These are phyloP conservation scores for Cataglyphis albicans DNA, from an alignment of 2,888 invertebrate genomes.

Conservation along the genomic window DNA sequence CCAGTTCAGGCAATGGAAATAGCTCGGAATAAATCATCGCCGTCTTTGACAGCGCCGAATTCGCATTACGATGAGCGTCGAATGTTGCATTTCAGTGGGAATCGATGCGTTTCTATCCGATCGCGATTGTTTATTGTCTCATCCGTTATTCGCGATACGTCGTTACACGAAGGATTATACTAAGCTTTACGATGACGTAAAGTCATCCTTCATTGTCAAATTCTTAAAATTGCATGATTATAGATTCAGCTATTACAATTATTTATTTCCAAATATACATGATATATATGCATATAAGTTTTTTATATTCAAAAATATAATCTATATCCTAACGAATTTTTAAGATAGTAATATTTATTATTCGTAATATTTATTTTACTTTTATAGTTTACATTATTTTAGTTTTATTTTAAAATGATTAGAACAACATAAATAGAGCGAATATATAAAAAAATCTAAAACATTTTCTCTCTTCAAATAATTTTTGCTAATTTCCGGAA, in stretches of 20 bases:
- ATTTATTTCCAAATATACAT: not conserved
- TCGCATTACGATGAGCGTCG: constrained; percentile 42
- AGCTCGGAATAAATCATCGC: constrained; percentile 58
- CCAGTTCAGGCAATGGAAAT: constrained; percentile 43
- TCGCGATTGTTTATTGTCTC: constrained; percentile 27
- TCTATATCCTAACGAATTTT: not conserved
- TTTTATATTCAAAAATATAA: not conserved
- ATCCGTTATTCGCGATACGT: constrained; percentile 5
- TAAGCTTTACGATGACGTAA: not conserved
- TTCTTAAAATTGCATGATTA: not conserved
- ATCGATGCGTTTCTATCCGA: constrained; percentile 28
- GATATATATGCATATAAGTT: not conserved
- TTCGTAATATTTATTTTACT: not conserved
- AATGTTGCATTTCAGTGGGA: constrained; percentile 24
- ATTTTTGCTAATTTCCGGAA: not conserved
- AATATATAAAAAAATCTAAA: not conserved
- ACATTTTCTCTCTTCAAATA: not conserved
- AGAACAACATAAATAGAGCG: not conserved
- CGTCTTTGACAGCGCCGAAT: constrained; percentile 48
- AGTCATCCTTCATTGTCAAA: not conserved
- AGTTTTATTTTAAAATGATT: not conserved
- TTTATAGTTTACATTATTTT: not conserved
- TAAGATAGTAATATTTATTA: not conserved
- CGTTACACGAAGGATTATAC: not conserved
- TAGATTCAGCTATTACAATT: not conserved